Evolutionary conservation across 2,113 vertebrate genomes (phyloP), one percentile per base, ranked within the genome.

Genomic region (Cygnus atratus): DNA sequence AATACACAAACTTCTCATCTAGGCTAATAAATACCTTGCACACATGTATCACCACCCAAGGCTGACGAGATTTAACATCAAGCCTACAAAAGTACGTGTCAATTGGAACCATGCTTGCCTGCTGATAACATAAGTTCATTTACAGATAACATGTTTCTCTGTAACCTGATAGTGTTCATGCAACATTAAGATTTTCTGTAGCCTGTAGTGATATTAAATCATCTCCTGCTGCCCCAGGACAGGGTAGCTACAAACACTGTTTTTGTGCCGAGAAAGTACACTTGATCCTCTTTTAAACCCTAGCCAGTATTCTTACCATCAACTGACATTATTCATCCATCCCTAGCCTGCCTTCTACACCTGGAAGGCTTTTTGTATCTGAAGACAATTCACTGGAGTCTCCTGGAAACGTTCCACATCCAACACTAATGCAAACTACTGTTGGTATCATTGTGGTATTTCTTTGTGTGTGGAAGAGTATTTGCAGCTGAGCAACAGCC

Each of bases 81-180:
- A 86, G 18, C 19, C 71, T 88, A 59, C 48, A 52, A 50, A 87
- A 19, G 52, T 29, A 37, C 4, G 2, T 16, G 10, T 29, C 41
- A 29, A 12, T 22, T 43, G 28, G 41, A 82, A 62, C 62, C 17
- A 15, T 5, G 19, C 48, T 14, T 41, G 54, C 44, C 9, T 73
- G 55, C 28, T 83, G 37, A 77, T 54, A 75, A 88, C 50, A 83
- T 5, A 5, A 3, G 39, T 43, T n/a, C 0, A 1, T 26, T 72
- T 48, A 61, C 31, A 83, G 43, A 54, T 24, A 39, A 73, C 33
- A 28, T 39, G 22, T n/a, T 76, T 39, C 48, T 54, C 43, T 44
- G 4, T 44, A 35, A 18, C 48, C 43, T 14, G 6, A 15, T 16
- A 11, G 8, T 0, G 0, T 61, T 82, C 35, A 13, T 7, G 21